A percentile compares a stretch with the other conserved stretches of the same genome.
These are phyloP conservation scores for Tamandua tetradactyla DNA, from an alignment of 2,797 vertebrate species.

Conservation along the genomic window DNA sequence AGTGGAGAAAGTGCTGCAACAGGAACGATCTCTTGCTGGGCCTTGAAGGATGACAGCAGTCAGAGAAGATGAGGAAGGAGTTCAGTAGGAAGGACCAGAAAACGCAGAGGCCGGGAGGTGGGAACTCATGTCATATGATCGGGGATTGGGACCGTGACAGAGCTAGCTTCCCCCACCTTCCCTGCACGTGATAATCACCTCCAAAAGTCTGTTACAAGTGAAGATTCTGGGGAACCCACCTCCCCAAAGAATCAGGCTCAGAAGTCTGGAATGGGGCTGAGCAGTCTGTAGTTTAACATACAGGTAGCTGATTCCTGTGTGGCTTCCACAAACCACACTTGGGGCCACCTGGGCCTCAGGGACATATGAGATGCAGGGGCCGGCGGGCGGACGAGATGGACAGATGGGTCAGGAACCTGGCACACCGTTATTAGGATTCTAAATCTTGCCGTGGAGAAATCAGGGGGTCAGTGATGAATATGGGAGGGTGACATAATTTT, in stretches of 20 bases:
- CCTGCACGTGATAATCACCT: too few relatives aligned
- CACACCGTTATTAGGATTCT: neutral
- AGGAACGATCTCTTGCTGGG: neutral
- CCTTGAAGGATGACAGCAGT: neutral
- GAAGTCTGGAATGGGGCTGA: neutral
- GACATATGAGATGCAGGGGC: too few relatives aligned
- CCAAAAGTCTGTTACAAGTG: neutral
- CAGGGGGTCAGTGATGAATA: neutral
- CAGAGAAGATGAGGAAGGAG: neutral
- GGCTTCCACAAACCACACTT: too few relatives aligned
- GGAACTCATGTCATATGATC: neutral
- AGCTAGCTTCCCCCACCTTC: neutral
- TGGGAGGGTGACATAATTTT: too few relatives aligned
- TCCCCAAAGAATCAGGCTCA: neutral
- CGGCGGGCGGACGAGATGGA: neutral
- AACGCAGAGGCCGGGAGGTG: too few relatives aligned
- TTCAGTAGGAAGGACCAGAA: neutral
- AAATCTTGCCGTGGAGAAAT: neutral
- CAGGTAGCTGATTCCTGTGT: neutral
- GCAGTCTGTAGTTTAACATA: too few relatives aligned
- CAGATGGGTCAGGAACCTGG: neutral
- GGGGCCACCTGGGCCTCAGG: neutral
- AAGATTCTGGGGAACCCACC: neutral
- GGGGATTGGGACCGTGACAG: neutral
- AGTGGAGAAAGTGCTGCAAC: neutral